Conservation (phyloP, 2,888 invertebrate genomes). For the Ochropacha duplaris region DNA sequence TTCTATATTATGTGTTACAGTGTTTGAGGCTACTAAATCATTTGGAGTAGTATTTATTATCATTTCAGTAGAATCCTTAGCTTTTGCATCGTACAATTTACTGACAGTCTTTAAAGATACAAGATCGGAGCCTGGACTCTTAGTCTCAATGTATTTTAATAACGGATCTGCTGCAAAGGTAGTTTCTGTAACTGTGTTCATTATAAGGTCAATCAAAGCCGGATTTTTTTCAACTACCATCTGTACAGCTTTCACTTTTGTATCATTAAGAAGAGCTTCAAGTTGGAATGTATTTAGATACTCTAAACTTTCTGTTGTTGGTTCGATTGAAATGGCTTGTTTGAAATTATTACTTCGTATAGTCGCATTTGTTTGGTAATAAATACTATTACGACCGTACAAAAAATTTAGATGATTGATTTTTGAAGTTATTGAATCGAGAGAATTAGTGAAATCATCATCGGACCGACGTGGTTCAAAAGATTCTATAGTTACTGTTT, state of each 20-base stretch:
- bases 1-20: slow-evolving; percentile 23
- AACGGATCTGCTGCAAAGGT: slow-evolving; percentile 37
- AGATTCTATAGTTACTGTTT: neutral
- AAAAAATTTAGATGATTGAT: neutral
- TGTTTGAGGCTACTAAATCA: slow-evolving; percentile 11
- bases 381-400: neutral
- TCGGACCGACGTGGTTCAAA: neutral
- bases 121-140: slow-evolving; percentile 14
- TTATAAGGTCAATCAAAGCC: slow-evolving; percentile 37
- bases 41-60: slow-evolving; percentile 2
- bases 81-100: slow-evolving; percentile 18
- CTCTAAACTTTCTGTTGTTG: slow-evolving; percentile 3
- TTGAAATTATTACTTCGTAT: neutral
- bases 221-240: slow-evolving; percentile 42
- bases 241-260: slow-evolving; percentile 50
- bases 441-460: neutral
- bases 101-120: slow-evolving; percentile 18
- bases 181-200: slow-evolving; percentile 46
- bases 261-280: slow-evolving; percentile 52
- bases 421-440: neutral
- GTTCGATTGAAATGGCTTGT: neutral
- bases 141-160: slow-evolving; percentile 22
- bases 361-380: neutral
- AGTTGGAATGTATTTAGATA: slow-evolving; percentile 45
- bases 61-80: slow-evolving; percentile 9